Conservation (phyloP, 2,113 vertebrate genomes). For the Phylloscopus trochilus region DNA sequence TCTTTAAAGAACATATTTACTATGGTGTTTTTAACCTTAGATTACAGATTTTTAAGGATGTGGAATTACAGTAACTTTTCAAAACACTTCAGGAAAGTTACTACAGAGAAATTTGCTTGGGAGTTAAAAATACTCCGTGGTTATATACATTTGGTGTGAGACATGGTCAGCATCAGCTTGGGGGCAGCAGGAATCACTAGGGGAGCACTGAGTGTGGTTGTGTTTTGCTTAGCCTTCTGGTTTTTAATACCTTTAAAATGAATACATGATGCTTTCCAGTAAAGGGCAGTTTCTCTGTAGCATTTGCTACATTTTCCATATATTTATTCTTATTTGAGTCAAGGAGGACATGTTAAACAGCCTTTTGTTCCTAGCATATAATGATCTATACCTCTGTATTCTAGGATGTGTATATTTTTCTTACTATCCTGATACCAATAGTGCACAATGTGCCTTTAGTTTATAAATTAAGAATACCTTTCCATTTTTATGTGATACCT, state of each 20-base stretch:
- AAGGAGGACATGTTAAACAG: neutral
- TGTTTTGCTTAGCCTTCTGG: neutral
- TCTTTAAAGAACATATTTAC: neutral
- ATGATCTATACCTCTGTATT: slow-evolving; percentile 16
- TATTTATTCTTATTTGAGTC: slow-evolving; percentile 9
- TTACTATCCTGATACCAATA: neutral
- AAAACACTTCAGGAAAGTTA: neutral
- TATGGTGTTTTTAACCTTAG: neutral
- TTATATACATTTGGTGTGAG: neutral
- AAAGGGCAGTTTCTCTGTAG: neutral
- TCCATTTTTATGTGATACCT: neutral
- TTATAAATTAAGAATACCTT: neutral
- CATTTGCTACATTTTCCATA: neutral
- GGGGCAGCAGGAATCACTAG: neutral
- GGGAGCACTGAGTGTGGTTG: neutral
- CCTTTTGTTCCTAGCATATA: slow-evolving; percentile 4
- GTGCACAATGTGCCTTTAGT: neutral
- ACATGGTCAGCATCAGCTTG: neutral
- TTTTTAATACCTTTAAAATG: neutral
- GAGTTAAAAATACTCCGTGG: neutral
- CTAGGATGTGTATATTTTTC: neutral
- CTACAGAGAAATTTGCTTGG: neutral
- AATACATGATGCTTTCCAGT: neutral
- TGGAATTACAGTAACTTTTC: neutral
- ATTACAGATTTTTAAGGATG: neutral